Base-by-base conservation (phyloP, 92 coral and sea anemone genomes). In the Pocillopora meandrina region DNA sequence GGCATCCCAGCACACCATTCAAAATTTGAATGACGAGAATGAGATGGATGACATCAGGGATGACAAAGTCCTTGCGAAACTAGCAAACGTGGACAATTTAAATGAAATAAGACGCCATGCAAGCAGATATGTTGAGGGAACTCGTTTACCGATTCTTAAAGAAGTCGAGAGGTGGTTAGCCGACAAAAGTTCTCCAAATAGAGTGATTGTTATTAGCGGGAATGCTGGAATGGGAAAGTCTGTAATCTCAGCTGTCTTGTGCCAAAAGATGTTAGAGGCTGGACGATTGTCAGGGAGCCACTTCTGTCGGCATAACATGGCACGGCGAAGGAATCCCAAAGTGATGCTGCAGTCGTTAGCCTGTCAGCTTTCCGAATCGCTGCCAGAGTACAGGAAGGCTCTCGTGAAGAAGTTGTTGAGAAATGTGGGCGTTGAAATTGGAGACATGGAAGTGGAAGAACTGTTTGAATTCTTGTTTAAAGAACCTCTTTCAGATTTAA, bases 201-300 rank as follows among this genome's bases (percentile, higher is more conserved):
- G 76, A 23, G 90, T 86, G 65, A 57, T 69, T 72, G 74, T 81
- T 5, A 57, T 89, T 9, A 56, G 78, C 26, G 92, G 82, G 13
- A 62, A 56, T 62, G 86, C 90, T 19, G 92, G 92, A 16, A 87
- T 89, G 79, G 92, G 92, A n/a, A 89, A 89, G 60, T 89, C 92
- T 5, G 92, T 89, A 2, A 61, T 89, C 58, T 75, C 92, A 42
- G 92, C 92, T 20, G 69, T 34, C n/a, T 13, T 73, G 8, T 85
- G 92, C 60, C 59, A 85, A 77, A 76, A 63, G 33, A 75, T 89
- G 82, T 59, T 12, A 11, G 9, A 69, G 35, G 56, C 57, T 33
- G 82, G 86, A 1, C 21, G 59, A n/a, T 71, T 89, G 17, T 82
- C 75, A 15, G 92, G 84, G 34, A 74, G 86, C 78, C 90, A 85